phyloP scores from a whole-genome alignment of 2,888 invertebrate genomes.

The Hirtodrosophila histrioides region DNA sequence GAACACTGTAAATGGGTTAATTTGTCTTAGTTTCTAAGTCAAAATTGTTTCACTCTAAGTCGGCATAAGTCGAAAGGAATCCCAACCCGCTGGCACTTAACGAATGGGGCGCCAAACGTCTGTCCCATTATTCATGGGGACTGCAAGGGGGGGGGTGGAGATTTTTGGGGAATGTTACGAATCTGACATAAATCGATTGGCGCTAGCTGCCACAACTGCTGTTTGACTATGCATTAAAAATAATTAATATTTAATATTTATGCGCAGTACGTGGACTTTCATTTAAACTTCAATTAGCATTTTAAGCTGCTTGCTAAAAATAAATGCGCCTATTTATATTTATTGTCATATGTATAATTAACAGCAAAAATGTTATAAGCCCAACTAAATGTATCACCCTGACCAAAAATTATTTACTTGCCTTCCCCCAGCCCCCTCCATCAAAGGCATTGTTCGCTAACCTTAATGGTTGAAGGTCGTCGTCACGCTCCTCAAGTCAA shows the following conservation, averaged over 20 bases:
- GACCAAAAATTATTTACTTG: constrained; percentile 21
- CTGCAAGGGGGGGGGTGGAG: constrained; percentile 10
- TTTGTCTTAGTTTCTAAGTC: constrained; percentile 78
- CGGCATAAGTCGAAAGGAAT: constrained; percentile 39
- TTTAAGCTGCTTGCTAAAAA: constrained; percentile 53
- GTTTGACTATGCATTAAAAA: constrained; percentile 67
- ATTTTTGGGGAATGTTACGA: constrained; percentile 16
- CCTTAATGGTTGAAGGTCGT: constrained; percentile 45
- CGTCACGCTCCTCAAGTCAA: constrained; percentile 29
- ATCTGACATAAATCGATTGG: constrained; percentile 70
- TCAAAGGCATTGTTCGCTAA: constrained; percentile 8
- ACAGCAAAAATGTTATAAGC: constrained; percentile 26
- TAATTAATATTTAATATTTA: constrained; percentile 58
- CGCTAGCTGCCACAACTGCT: constrained; percentile 33
- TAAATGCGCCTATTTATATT: constrained; percentile 48
- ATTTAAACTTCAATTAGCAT: constrained; percentile 72
- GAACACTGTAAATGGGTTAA: constrained; percentile 61
- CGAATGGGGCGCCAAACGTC: constrained; percentile 56
- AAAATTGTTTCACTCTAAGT: constrained; percentile 69
- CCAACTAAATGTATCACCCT: constrained; percentile 51
- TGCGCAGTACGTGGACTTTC: constrained; percentile 46
- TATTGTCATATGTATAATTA: constrained; percentile 44
- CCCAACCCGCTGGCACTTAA: constrained; percentile 57
- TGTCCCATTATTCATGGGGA: constrained; percentile 63
- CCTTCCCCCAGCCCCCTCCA: constrained; percentile 24